A percentile compares a stretch with the other conserved stretches of the same genome.
Evolutionary conservation across 2,113 vertebrate species (phyloP).

Genomic region (Tamias sibiricus): DNA sequence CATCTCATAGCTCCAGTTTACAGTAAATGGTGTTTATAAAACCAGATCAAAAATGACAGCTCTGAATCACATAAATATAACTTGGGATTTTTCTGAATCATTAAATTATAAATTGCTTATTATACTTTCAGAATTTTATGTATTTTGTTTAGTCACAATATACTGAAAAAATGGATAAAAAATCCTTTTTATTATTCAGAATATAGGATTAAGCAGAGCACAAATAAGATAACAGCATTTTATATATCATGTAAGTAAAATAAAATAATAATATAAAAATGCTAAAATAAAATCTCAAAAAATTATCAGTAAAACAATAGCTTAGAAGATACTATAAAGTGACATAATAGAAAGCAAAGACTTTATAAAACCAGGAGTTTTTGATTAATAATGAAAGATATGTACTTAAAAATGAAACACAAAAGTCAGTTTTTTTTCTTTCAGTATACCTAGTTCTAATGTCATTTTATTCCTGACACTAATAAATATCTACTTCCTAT

Average conservation of each 20-base stretch:
- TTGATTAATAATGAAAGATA: neutral
- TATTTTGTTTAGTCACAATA: neutral
- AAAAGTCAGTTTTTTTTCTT: neutral
- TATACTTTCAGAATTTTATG: constrained; percentile 9
- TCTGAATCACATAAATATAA: neutral
- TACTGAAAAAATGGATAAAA: neutral
- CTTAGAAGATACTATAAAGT: neutral
- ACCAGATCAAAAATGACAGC: neutral
- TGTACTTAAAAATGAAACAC: neutral
- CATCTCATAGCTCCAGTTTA: constrained; percentile 31
- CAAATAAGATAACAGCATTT: neutral
- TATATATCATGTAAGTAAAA: neutral
- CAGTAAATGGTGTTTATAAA: constrained; percentile 15
- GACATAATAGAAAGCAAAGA: neutral
- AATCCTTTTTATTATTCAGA: neutral
- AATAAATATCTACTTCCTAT: neutral
- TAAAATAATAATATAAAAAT: neutral
- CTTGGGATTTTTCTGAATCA: neutral
- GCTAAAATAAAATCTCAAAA: neutral
- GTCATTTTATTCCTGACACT: neutral
- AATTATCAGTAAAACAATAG: neutral
- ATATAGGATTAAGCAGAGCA: neutral
- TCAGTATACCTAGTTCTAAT: neutral
- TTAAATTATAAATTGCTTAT: neutral
- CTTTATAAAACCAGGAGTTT: neutral